A percentile compares a stretch with the other conserved stretches of the same genome.
phyloP scores from a whole-genome alignment of 2,113 vertebrate species.

The Parus major region DNA sequence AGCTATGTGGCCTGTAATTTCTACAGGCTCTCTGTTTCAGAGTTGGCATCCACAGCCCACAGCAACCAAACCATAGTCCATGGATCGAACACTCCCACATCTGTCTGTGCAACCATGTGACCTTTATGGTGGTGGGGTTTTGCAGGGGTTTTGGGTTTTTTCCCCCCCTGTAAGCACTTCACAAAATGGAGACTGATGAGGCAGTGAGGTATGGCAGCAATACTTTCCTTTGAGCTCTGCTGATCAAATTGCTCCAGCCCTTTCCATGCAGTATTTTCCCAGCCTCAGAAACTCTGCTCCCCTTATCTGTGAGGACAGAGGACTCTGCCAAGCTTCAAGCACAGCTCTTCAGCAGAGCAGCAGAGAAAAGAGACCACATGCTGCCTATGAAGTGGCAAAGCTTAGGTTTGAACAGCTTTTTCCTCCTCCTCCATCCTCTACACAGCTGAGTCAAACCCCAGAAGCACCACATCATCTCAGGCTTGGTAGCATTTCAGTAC shows the following conservation, averaged over 20 bases:
- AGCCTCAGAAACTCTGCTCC: not conserved
- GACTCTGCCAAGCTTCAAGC: not conserved
- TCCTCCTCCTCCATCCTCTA: not conserved
- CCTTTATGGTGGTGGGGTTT: not conserved
- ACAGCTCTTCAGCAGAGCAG: not conserved
- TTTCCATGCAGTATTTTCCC: not conserved
- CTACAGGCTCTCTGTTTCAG: too few relatives aligned
- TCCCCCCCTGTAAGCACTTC: rapidly evolving
- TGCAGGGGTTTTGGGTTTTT: not conserved
- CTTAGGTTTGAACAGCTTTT: not conserved
- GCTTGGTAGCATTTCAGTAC: not conserved
- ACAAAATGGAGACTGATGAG: not conserved
- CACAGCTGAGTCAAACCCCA: not conserved
- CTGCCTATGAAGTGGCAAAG: not conserved
- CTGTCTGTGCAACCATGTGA: rapidly evolving
- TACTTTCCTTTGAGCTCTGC: not conserved
- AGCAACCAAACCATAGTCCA: not conserved
- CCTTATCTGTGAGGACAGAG: not conserved
- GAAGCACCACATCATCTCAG: not conserved
- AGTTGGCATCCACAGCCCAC: too few relatives aligned
- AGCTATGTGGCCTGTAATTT: too few relatives aligned
- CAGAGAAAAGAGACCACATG: not conserved
- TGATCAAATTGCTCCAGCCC: not conserved
- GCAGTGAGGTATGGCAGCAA: not conserved
- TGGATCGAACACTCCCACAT: not conserved